These are phyloP conservation scores for Coreoperca whiteheadi DNA, from an alignment of 2,113 vertebrate genomes.

Conservation along the genomic window DNA sequence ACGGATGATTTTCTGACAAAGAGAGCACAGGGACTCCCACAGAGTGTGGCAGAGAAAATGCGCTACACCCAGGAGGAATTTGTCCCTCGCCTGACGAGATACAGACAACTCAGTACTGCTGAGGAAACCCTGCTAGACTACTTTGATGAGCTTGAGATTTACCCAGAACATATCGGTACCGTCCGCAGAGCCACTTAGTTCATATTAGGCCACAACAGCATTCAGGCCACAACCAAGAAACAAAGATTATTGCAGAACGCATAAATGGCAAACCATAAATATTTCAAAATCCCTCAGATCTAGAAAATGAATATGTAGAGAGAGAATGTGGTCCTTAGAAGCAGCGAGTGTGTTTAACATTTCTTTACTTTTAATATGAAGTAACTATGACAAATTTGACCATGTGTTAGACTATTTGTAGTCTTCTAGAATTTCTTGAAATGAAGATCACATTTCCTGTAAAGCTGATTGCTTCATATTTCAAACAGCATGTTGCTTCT, in stretches of 20 bases:
- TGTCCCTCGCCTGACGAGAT: constrained; percentile 81
- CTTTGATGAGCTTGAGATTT: constrained; percentile 94
- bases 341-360: too few relatives aligned
- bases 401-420: background rate
- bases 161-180: constrained; percentile 90
- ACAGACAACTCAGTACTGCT: constrained; percentile 81
- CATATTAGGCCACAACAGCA: background rate
- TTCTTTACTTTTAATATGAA: background rate
- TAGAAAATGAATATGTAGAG: background rate
- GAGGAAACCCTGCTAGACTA: constrained; percentile 91
- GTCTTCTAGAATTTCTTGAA: background rate
- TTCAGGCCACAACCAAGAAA: background rate
- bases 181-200: background rate
- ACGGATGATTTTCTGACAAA: constrained; percentile 90
- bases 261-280: background rate
- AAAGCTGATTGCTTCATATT: background rate
- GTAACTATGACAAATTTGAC: background rate
- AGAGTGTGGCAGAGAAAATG: constrained; percentile 84
- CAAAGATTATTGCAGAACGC: background rate
- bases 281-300: background rate
- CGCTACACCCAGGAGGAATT: constrained; percentile 87
- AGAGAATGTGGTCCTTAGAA: background rate
- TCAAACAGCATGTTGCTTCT: too few relatives aligned
- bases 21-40: constrained; percentile 87
- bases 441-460: background rate